Evolutionary conservation across 2,797 vertebrate genomes (phyloP), one percentile per base, ranked within the genome.

Genomic region (Sebastes elongatus): DNA sequence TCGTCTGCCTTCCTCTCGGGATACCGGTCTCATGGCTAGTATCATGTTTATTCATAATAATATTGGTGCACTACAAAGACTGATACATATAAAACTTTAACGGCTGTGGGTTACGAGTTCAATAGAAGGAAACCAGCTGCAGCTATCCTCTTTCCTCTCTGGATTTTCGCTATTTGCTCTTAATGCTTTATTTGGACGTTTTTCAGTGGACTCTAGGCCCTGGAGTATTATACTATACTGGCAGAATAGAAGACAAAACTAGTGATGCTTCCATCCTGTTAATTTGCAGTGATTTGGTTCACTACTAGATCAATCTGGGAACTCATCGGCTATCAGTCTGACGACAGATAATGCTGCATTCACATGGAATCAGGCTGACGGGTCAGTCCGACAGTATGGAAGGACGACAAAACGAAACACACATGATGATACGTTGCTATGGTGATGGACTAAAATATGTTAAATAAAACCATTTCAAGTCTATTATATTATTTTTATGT

Each of bases 1-100:
- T 84, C 67, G 80, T 82, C 78, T 72, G 16, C 42, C 64, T 86
- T 88, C 82, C 83, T 91, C 62, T 76, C 71, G 73, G 77, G 73
- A 86, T 76, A 28, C 69, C 25, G 70, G 25, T 32, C 78, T 78
- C 42, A 69, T 27, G 62, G 69, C 76, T 77, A 71, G 53, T 59
- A 59, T 91, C 55, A 62, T 87, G 63, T 84, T 84, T 80, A 78
- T 86, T 81, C 67, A 71, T 74, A 76, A 73, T 22, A 74, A 68
- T 49, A 63, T n/a, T 71, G 57, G 66, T 81, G 27, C 65, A 70
- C 61, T 72, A 35, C 49, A 82, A 76, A 55, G 30, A 71, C 52
- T 32, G 28, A 72, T 28, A 63, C 28, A 71, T 80, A 78, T 60
- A 70, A 80, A 76, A 73, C 5, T 73, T 4, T 13, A 76, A 9